Percentiles rank a stretch among this genome's conserved stretches.
phyloP scores from a whole-genome alignment of 1,140 invertebrate species.

The Aethina tumida region DNA sequence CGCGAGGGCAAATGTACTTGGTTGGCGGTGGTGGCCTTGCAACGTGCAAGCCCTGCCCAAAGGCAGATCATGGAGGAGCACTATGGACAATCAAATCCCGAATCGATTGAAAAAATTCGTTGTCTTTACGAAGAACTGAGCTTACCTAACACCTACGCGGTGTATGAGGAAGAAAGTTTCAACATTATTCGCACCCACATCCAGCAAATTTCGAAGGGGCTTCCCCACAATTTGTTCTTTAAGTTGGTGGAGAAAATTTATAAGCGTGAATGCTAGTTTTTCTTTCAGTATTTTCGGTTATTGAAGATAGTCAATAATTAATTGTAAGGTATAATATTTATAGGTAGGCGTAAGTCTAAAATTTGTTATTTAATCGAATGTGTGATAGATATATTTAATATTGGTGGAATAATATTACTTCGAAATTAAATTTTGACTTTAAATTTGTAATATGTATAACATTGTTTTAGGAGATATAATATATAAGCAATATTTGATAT shows the following conservation, averaged over 20 bases:
- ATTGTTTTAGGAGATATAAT: no score
- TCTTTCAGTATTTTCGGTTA: no score
- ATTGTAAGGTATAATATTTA: no score
- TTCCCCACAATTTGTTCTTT: conserved; percentile 76
- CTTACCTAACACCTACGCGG: conserved; percentile 63
- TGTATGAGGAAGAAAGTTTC: conserved; percentile 80
- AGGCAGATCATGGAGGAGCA: conserved; percentile 66
- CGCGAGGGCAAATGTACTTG: conserved; percentile 94
- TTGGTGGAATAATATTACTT: no score
- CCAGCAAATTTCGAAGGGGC: conserved; percentile 69
- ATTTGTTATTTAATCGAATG: no score
- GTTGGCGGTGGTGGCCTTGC: conserved; percentile 82
- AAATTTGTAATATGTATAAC: no score
- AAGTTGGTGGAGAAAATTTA: conserved; percentile 76
- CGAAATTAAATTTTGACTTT: no score
- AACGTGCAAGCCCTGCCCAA: conserved; percentile 64
- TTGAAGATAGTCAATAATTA: no score
- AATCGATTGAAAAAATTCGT: conserved; percentile 63
- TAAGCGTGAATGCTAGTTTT: conserved; percentile 44
- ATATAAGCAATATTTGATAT: no score
- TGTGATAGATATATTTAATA: no score
- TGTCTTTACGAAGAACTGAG: conserved; percentile 71
- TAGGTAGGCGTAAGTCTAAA: no score
- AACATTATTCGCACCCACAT: conserved; percentile 75
- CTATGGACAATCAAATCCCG: conserved; percentile 61